phyloP scores from a whole-genome alignment of 2,888 invertebrate genomes.

The Odontothrips loti region DNA sequence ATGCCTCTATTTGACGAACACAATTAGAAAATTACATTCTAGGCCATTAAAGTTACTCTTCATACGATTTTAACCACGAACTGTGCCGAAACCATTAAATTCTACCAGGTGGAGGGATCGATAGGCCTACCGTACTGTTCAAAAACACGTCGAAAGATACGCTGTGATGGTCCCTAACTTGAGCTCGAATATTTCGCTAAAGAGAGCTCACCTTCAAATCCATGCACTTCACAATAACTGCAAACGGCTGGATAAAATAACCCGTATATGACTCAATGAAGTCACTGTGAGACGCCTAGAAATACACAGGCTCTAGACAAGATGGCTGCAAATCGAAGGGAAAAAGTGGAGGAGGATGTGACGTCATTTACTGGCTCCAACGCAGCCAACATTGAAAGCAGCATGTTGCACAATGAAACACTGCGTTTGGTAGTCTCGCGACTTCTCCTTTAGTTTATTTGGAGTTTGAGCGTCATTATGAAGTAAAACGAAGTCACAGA shows the following conservation, averaged over 20 bases:
- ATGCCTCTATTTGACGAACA: not conserved
- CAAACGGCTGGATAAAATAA: not conserved
- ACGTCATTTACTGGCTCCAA: not conserved
- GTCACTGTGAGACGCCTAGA: constrained; percentile 20
- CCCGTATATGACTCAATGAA: not conserved
- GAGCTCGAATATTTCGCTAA: not conserved
- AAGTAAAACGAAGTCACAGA: too few species aligned
- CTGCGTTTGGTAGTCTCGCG: not conserved
- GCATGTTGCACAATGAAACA: not conserved
- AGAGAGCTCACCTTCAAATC: constrained; percentile 11
- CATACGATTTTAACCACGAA: not conserved
- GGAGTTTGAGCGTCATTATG: too few species aligned
- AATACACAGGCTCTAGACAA: constrained; percentile 22
- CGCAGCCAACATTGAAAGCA: not conserved
- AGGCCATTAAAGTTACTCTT: not conserved
- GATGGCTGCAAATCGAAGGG: constrained; percentile 24
- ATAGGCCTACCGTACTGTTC: constrained; percentile 9
- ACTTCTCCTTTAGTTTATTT: too few species aligned
- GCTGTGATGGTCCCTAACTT: not conserved
- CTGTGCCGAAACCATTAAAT: not conserved
- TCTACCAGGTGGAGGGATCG: constrained; percentile 25
- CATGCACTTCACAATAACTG: constrained; percentile 15
- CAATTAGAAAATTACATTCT: not conserved
- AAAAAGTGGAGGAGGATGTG: constrained; percentile 26
- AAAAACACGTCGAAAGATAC: constrained; percentile 4